Base-by-base conservation (phyloP, 2,888 invertebrate genomes). In the Drosophila borealis region DNA sequence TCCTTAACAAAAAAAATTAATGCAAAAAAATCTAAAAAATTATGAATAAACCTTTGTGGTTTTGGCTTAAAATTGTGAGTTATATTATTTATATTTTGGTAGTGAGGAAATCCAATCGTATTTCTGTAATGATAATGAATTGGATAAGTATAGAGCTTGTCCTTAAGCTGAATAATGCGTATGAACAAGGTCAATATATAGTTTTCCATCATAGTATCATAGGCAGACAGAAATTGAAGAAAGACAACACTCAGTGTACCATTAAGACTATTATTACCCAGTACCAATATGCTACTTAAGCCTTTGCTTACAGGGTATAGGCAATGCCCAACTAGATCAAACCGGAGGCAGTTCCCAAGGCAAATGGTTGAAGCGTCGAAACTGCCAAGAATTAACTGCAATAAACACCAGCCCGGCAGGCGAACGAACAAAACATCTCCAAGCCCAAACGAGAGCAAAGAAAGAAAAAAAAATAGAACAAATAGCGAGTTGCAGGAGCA, bases 321-420 rank as follows among this genome's bases (percentile, higher is more conserved):
- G 14, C 9, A 48, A 53, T 48, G 48, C 37, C 10, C 33, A 37
- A 57, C 44, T 49, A 50, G 55, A 62, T 78, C 53, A 69, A 76
- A 61, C 66, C 34, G 44, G 36, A 50, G 60, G 61, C 51, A n/a
- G 41, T 14, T 33, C 37, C 33, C 13, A 54, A 46, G 53, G 39
- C 46, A 59, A 63, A 59, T 39, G 45, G 29, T 34, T 39, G 10
- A 57, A 56, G 44, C 70, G 45, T 56, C 60, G 57, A 76, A 70
- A 53, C 57, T 63, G 67, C 60, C 59, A 82, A 63, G 60, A 60
- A 78, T 71, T 78, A 81, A 78, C 69, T 71, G 74, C 82, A 79
- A 67, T 78, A 80, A 79, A 65, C 57, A 65, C 17, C 50, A 54
- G 34, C 42, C 56, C 19, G 37, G 39, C 50, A 34, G 65, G 60